phyloP scores from a whole-genome alignment of 2,888 invertebrate genomes.

The Globia sparganii region DNA sequence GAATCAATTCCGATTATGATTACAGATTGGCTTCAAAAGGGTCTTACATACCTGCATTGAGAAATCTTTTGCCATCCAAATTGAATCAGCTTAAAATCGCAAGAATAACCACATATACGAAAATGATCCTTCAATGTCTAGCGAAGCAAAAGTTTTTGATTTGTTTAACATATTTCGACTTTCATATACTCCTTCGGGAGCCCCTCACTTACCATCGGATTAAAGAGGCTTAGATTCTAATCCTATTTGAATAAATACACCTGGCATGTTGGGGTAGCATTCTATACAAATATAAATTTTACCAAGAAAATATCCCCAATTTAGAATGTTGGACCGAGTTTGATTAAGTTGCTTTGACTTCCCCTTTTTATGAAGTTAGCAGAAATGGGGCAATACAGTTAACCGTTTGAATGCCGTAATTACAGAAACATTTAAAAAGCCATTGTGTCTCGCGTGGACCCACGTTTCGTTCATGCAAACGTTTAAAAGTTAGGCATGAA shows the following conservation, averaged over 20 bases:
- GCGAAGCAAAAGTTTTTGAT: constrained; percentile 43
- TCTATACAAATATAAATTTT: not conserved
- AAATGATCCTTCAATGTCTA: constrained; percentile 41
- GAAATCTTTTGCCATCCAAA: constrained; percentile 12
- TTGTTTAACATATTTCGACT: constrained; percentile 29
- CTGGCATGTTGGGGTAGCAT: constrained; percentile 7
- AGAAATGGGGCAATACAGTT: not conserved
- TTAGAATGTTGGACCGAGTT: not conserved
- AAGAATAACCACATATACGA: constrained; percentile 29
- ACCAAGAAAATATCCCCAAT: constrained; percentile 16
- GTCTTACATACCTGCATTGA: constrained; percentile 1
- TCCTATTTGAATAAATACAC: constrained; percentile 54
- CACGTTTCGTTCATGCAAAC: not conserved
- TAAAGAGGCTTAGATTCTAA: constrained; percentile 50
- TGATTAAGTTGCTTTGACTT: not conserved
- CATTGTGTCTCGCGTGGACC: not conserved
- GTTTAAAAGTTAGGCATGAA: not conserved
- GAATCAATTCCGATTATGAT: constrained; percentile 23
- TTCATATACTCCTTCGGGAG: constrained; percentile 28
- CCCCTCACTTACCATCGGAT: constrained; percentile 26
- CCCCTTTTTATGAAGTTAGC: not conserved
- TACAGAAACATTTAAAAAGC: not conserved
- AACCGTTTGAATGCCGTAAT: not conserved
- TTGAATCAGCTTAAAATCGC: constrained; percentile 37
- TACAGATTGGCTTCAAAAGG: not conserved